Base-by-base conservation (phyloP, 1,140 invertebrate species). In the Trialeurodes vaporariorum region DNA sequence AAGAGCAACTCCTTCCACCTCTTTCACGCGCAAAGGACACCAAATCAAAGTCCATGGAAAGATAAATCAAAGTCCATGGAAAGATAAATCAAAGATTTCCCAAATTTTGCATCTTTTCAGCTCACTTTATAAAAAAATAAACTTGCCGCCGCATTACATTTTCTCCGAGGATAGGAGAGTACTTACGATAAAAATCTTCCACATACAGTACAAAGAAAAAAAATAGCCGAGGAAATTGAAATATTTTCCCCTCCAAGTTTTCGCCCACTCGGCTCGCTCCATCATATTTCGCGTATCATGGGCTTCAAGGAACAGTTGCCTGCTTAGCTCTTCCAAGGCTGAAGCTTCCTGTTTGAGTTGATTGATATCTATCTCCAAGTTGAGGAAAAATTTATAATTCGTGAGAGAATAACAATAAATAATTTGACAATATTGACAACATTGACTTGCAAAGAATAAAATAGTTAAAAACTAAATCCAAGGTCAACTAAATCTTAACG, bases 201-300 rank as follows among this genome's bases (percentile, higher is more conserved):
- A 99, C 61, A 95, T 85, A 78, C 98, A 99, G 76, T 99, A 99
- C 9, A 97, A 79, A 9, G 96, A 98, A 80, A 99, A 99, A 77
- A 99, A 98, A 76, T 99, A 96, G 1, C 98, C 98, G 0, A 99
- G 79, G 73, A 97, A 93, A 81, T 99, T 99, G 76, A 99, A 99
- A 79, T 99, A 99, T 83, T 91, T 96, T 74, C 98, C 98, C 77
- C 97, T 92, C 80, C 95, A 92, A 0, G 98, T 99, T 73, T 90
- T 92, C 0, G 95, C 93, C 91, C 96, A 98, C 73, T 94, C 89
- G 61, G 96, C 88, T 70, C 93, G 84, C 76, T 96, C 93, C 76
- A 93, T 84, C 83, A 96, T 96, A 73, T 92, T 94, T 70, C 94
- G 87, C 61, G 97, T 85, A 75, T 98, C 96, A 70, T 96, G 95